These are phyloP conservation scores for Labeo rohita DNA, from an alignment of 2,113 vertebrate genomes.

Conservation along the genomic window DNA sequence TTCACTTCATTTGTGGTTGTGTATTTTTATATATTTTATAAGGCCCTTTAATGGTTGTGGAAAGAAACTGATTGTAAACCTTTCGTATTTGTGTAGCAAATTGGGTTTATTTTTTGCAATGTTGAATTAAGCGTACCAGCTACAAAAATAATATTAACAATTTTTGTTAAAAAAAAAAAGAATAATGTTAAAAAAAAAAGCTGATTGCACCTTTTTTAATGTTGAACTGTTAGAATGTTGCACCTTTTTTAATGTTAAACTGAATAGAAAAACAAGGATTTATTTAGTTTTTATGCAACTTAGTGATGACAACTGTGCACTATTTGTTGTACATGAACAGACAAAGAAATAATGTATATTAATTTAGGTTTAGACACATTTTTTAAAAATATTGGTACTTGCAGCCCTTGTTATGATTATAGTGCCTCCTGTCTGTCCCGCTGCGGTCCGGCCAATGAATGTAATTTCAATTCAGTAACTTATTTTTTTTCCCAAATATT, in stretches of 20 bases:
- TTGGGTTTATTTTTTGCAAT: not conserved
- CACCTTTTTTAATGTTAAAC: not conserved
- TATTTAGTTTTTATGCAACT: not conserved
- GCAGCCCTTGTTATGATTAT: not conserved
- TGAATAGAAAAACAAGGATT: not conserved
- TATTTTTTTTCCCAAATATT: not conserved
- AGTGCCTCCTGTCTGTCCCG: not conserved
- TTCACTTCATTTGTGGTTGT: not conserved
- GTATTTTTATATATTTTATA: not conserved
- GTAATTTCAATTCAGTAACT: not conserved
- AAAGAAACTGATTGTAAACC: not conserved
- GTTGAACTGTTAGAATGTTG: no score
- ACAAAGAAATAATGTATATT: not conserved
- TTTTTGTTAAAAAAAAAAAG: not conserved
- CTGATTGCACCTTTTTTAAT: not conserved
- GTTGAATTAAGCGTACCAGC: not conserved
- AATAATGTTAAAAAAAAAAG: not conserved
- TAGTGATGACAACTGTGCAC: slow-evolving; percentile 6
- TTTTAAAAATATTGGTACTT: not conserved
- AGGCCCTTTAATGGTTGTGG: slow-evolving; percentile 8
- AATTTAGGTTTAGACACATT: not conserved
- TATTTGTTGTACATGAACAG: slow-evolving; percentile 23
- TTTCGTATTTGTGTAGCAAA: not conserved
- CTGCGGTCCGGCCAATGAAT: slow-evolving; percentile 4
- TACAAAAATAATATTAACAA: not conserved